A percentile compares a stretch with the other conserved stretches of the same genome.
phyloP scores from a whole-genome alignment of 2,797 vertebrate genomes.

The Bryconaethiops microstoma region DNA sequence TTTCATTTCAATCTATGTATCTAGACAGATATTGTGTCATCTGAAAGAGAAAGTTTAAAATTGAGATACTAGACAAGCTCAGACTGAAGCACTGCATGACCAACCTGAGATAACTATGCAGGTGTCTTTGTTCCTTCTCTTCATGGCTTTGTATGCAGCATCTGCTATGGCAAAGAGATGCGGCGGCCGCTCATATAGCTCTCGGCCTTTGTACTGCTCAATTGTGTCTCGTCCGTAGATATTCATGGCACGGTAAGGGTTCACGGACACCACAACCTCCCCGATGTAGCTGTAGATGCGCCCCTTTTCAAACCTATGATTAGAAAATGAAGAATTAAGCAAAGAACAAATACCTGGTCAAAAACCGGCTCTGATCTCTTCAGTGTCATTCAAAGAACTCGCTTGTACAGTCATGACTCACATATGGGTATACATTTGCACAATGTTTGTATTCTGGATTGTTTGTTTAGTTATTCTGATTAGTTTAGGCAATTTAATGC shows the following conservation, averaged over 20 bases:
- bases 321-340: not conserved
- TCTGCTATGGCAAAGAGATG: conserved; percentile 97
- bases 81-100: conserved; percentile 3
- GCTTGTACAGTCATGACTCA: not conserved
- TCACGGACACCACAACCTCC: conserved; percentile 96
- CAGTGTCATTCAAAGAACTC: not conserved
- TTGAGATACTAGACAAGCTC: not conserved
- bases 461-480: conserved; percentile 26
- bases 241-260: conserved; percentile 94
- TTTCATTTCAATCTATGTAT: too few relatives aligned
- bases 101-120: conserved; percentile 98
- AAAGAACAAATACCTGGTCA: not conserved
- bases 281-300: conserved; percentile 96
- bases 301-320: conserved; percentile 92
- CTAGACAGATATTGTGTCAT: too few relatives aligned
- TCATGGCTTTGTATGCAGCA: conserved; percentile 98
- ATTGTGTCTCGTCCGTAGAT: conserved; percentile 91
- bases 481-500: conserved; percentile 4
- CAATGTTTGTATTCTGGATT: conserved; percentile 27
- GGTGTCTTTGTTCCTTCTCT: conserved; percentile 95
- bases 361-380: not conserved
- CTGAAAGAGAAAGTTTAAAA: not conserved
- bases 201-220: conserved; percentile 94
- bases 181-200: conserved; percentile 94
- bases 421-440: not conserved